Conservation (phyloP, 2,797 vertebrate species). For the Otolemur crassicaudatus region DNA sequence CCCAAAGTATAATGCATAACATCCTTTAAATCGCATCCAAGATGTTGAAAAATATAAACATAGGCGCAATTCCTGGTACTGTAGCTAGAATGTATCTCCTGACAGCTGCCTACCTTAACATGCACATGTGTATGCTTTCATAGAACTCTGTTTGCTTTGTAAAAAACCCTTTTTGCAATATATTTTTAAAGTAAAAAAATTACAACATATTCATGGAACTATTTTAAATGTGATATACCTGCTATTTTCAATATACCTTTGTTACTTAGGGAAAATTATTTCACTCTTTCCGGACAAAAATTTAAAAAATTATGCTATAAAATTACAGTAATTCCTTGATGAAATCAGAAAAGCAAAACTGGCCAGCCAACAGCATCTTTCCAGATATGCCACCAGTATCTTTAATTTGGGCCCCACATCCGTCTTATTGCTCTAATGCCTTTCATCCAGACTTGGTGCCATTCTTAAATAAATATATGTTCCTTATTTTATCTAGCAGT, state of each 20-base stretch:
- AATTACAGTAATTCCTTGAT: constrained; percentile 1
- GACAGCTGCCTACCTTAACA: constrained; percentile 12
- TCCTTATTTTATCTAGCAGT: background rate
- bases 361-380: background rate
- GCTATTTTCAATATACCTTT: constrained; percentile 41
- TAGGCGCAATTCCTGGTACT: background rate
- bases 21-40: constrained; percentile 66
- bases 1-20: constrained; percentile 7
- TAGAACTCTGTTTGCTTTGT: background rate
- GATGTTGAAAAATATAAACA: constrained; percentile 64
- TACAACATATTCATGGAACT: constrained; percentile 10
- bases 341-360: background rate
- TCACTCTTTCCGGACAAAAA: constrained; percentile 1
- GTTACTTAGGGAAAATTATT: constrained; percentile 14
- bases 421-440: constrained; percentile 42
- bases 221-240: background rate
- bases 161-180: background rate
- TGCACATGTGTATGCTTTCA: background rate
- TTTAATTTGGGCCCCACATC: constrained; percentile 26
- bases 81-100: constrained; percentile 55
- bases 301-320: constrained; percentile 35
- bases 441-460: background rate
- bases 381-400: background rate
- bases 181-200: constrained; percentile 56
- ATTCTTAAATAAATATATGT: constrained; percentile 42